A percentile compares a stretch with the other conserved stretches of the same genome.
Conservation (phyloP, 2,888 invertebrate genomes). For the Agapostemon virescens region DNA sequence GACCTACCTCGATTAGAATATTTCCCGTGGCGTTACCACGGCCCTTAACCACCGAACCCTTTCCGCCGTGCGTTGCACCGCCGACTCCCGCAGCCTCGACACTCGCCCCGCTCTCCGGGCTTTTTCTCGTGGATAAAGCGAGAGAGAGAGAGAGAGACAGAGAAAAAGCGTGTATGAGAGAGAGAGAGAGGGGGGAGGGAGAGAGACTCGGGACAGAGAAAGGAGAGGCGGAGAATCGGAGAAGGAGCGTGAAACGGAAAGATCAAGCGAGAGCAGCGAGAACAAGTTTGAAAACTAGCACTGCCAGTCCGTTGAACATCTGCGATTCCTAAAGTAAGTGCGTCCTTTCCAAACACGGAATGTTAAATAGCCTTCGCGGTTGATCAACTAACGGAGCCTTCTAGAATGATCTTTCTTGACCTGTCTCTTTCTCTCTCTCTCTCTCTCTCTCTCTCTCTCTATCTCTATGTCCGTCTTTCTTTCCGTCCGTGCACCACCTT, state of each 20-base stretch:
- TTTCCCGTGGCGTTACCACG: slow-evolving; percentile 11
- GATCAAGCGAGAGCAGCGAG: slow-evolving; percentile 60
- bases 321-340: slow-evolving; percentile 64
- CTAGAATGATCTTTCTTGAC: slow-evolving; percentile 63
- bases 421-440: slow-evolving; percentile 49
- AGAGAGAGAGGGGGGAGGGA: neutral
- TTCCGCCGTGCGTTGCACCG: neutral
- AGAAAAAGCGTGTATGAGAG: slow-evolving; percentile 28
- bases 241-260: slow-evolving; percentile 48
- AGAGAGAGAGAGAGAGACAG: neutral
- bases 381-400: slow-evolving; percentile 68
- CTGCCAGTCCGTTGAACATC: slow-evolving; percentile 63
- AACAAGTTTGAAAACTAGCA: slow-evolving; percentile 73
- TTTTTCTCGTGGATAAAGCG: slow-evolving; percentile 14
- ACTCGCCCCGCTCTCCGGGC: slow-evolving; percentile 31
- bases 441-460: slow-evolving; percentile 25
- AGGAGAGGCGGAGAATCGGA: slow-evolving; percentile 27
- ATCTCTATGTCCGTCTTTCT: slow-evolving; percentile 18
- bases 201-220: neutral
- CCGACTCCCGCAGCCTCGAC: slow-evolving; percentile 7
- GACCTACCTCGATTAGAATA: slow-evolving; percentile 55
- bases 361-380: slow-evolving; percentile 66
- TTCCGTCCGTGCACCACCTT: slow-evolving; percentile 13
- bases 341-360: slow-evolving; percentile 63
- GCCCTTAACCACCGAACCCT: slow-evolving; percentile 24